These are phyloP conservation scores for Wasmannia auropunctata DNA, from an alignment of 1,140 invertebrate genomes.

Conservation along the genomic window DNA sequence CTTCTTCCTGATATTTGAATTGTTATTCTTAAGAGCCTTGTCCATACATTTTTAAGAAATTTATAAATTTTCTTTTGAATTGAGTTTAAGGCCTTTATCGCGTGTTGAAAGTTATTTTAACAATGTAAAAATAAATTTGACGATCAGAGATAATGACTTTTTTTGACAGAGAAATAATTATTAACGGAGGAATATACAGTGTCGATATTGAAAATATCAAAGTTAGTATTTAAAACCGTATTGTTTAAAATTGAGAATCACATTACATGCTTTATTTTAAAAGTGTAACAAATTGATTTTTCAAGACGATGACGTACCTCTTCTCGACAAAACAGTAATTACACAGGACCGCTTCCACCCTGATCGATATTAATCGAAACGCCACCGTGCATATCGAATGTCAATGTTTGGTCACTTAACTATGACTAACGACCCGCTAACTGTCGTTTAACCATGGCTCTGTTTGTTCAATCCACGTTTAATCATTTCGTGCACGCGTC, in stretches of 20 bases:
- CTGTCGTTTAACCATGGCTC: constrained; percentile 64
- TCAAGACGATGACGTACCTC: background rate
- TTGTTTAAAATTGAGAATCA: background rate
- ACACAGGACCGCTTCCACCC: background rate
- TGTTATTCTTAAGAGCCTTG: no score
- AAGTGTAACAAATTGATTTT: background rate
- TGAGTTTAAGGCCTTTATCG: background rate
- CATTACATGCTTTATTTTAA: background rate
- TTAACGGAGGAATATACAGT: background rate
- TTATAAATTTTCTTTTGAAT: background rate
- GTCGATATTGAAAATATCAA: background rate
- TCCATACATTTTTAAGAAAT: no score
- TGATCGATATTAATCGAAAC: constrained; percentile 53
- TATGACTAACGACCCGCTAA: constrained; percentile 66
- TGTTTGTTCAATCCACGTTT: constrained; percentile 71
- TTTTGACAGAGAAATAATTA: background rate
- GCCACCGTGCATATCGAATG: constrained; percentile 59
- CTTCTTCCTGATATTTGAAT: no score
- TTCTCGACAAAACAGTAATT: background rate
- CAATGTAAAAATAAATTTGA: background rate
- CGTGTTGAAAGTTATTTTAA: background rate
- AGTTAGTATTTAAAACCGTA: background rate
- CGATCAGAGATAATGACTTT: background rate
- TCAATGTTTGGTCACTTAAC: constrained; percentile 68
- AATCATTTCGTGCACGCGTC: constrained; percentile 70